Evolutionary conservation across 2,797 vertebrate species (phyloP).

Genomic region (Phyllotis vaccarum): DNA sequence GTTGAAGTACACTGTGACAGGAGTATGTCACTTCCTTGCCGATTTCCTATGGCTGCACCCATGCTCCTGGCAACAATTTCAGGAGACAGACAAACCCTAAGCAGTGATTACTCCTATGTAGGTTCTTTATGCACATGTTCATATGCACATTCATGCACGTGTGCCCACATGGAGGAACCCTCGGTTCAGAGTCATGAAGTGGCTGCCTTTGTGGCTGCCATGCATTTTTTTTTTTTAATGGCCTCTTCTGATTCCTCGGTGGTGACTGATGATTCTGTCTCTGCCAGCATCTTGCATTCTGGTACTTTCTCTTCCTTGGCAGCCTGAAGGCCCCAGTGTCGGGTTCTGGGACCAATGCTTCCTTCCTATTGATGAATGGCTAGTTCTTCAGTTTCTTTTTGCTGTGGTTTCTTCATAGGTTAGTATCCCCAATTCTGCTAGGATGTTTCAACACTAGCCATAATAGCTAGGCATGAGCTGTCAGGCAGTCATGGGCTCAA

Average conservation of each 20-base stretch:
- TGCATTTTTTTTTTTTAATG: slow-evolving; percentile 71
- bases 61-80: not conserved
- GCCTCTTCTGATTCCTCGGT: slow-evolving; percentile 48
- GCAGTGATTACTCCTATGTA: not conserved
- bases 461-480: slow-evolving; percentile 77
- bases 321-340: slow-evolving; percentile 75
- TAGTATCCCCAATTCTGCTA: slow-evolving; percentile 70
- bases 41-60: not conserved
- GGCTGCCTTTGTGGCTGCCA: slow-evolving; percentile 26
- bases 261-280: slow-evolving; percentile 70
- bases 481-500: slow-evolving; percentile 69
- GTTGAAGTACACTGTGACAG: not conserved
- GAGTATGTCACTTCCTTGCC: not conserved
- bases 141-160: accelerated
- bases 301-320: slow-evolving; percentile 76
- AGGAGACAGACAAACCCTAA: not conserved
- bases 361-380: slow-evolving; percentile 75
- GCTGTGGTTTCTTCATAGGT: slow-evolving; percentile 80
- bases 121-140: not conserved
- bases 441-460: slow-evolving; percentile 84
- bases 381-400: slow-evolving; percentile 77
- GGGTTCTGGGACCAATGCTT: slow-evolving; percentile 77
- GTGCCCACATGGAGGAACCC: not conserved
- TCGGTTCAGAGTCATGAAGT: slow-evolving; percentile 44
- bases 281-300: not conserved